Evolutionary conservation across 92 coral and sea anemone species (phyloP).

Genomic region (Pocillopora grandis): DNA sequence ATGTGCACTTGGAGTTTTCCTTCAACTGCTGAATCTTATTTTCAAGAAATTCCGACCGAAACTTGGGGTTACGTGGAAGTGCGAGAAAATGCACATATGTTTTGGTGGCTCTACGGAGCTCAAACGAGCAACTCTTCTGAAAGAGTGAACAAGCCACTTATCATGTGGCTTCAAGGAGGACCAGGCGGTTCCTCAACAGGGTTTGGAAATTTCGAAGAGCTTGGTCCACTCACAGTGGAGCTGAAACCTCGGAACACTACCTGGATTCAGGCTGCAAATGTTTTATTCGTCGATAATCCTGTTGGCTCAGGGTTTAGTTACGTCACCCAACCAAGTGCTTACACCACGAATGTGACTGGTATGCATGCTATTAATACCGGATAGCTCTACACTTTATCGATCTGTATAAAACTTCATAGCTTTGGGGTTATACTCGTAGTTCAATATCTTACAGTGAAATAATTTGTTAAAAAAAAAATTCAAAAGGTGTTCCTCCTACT

Average conservation of each 20-base stretch:
- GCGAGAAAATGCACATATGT: slow-evolving; percentile 81
- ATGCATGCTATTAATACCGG: no score
- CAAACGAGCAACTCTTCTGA: slow-evolving; percentile 41
- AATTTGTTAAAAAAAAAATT: no score
- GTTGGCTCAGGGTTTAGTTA: slow-evolving; percentile 95
- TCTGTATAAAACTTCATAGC: no score
- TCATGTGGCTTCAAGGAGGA: slow-evolving; percentile 98
- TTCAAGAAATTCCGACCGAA: slow-evolving; percentile 72
- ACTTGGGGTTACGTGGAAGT: slow-evolving; percentile 90
- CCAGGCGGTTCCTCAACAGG: slow-evolving; percentile 97
- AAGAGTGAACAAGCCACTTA: slow-evolving; percentile 68
- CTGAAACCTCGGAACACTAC: slow-evolving; percentile 81
- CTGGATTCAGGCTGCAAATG: slow-evolving; percentile 86
- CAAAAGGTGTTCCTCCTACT: no score
- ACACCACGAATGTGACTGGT: slow-evolving; percentile 88
- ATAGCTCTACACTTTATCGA: no score
- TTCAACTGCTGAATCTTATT: background rate
- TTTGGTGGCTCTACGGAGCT: slow-evolving; percentile 97
- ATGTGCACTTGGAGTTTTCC: background rate
- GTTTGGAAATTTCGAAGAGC: slow-evolving; percentile 91
- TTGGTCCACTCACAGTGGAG: slow-evolving; percentile 88
- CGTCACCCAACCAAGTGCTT: slow-evolving; percentile 84
- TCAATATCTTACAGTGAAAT: no score
- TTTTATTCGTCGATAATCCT: slow-evolving; percentile 94
- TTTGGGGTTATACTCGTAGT: no score